These are phyloP conservation scores for Cephus cinctus DNA, from an alignment of 1,140 invertebrate genomes.

Conservation along the genomic window DNA sequence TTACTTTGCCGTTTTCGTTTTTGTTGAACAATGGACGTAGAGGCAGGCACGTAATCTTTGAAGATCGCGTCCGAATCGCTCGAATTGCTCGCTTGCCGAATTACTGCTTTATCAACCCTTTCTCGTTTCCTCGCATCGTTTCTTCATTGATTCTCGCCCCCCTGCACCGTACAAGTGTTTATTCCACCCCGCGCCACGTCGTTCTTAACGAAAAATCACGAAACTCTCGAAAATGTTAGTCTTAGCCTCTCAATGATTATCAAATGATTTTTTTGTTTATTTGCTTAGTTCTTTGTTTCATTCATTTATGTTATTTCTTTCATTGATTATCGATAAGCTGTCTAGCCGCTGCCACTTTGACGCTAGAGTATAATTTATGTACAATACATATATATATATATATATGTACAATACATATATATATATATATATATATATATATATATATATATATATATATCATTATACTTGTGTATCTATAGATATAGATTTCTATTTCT, in stretches of 20 bases:
- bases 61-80: too few species aligned
- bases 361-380: too few species aligned
- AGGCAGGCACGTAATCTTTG: too few species aligned
- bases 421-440: neutral
- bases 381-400: slow-evolving; percentile 10
- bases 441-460: neutral
- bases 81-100: too few species aligned
- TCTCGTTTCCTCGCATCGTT: too few species aligned
- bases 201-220: too few species aligned
- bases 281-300: neutral
- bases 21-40: too few species aligned
- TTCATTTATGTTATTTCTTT: neutral
- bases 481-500: neutral
- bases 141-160: too few species aligned
- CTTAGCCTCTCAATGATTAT: slow-evolving; percentile 60
- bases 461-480: neutral
- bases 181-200: too few species aligned
- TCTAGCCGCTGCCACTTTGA: slow-evolving; percentile 46
- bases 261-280: slow-evolving; percentile 44
- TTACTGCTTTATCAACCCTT: too few species aligned
- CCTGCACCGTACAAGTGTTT: too few species aligned
- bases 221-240: slow-evolving; percentile 46
- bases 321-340: slow-evolving; percentile 38
- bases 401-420: neutral
- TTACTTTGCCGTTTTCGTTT: too few species aligned